Evolutionary conservation across 1,140 invertebrate species (phyloP), one percentile per base, ranked within the genome.

Genomic region (Leptopilina boulardi): DNA sequence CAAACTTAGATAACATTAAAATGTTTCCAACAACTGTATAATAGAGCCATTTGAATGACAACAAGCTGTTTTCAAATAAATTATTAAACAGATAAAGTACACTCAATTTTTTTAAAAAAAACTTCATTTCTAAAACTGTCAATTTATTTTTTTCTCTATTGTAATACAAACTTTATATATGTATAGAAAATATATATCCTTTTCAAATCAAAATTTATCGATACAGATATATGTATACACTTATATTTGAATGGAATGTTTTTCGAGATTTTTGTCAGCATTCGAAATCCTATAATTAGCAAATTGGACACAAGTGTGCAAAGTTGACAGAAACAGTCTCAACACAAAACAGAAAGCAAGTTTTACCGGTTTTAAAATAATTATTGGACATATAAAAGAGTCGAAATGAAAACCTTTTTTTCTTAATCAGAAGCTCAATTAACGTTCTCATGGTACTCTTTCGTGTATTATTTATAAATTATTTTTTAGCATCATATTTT

Each of bases 311-410:
- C 56, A 66, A 66, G 23, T 66, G 56, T 66, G 26, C 15, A 30
- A n/a, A 21, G 10, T 11, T 59, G 56, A 26, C 23, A 59, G 21
- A 23, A 59, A 13, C 23, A 26, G 21, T 15, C 6, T 26, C 21
- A 26, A 26, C 23, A 21, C 56, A 26, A 66, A 26, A 66, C 11
- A 66, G 41, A n/a, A 74, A 74, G 71, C 77, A 23, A 78, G 72
- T 78, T 74, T 74, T 71, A 78, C 73, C 72, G 77, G 77, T 78
- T 71, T 51, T 26, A 30, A 71, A 74, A 74, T 74, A 74, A 42
- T 74, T 0, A 66, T 26, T 10, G 23, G 23, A 30, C 56, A 9
- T 11, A 66, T 4, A 66, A 23, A 59, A 26, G 8, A 56, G 23
- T 66, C 21, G 19, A 30, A 66, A 26, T 59, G 44, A n/a, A 59